Base-by-base conservation (phyloP, 2,113 vertebrate genomes). In the Scalopus aquaticus region DNA sequence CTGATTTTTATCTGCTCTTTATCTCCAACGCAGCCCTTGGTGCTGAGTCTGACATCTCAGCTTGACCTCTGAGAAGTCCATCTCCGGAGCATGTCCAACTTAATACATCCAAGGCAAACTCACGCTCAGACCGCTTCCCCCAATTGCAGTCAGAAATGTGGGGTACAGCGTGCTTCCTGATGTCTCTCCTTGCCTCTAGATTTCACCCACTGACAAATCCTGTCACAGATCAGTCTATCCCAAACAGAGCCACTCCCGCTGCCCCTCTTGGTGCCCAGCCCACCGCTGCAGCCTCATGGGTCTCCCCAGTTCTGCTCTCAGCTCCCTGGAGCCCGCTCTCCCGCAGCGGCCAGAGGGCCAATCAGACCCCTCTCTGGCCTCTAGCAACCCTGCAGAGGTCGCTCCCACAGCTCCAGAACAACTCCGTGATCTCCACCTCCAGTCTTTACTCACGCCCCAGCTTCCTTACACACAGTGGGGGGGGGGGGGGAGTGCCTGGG, bases 391-490 rank as follows among this genome's bases (percentile, higher is more conserved):
- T 22, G 42, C 69, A 44, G 84, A 54, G 54, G 77, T 37, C 51
- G 5, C 51, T 4, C 70, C 35, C 54, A 39, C 9, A 0, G 22
- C 28, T 30, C 24, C 3, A 44, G 42, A 30, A 39, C 20, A 28
- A 79, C 11, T 19, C 28, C 11, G 6, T 0, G 15, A 12, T 44
- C 90, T 49, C 9, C 16, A 39, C 19, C 28, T 20, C 35, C 22
- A 35, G 9, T 17, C 58, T 58, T 32, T 26, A 24, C 56, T 4
- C 13, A 24, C 0, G 3, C 13, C 62, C 67, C 0, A 6, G 62
- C 32, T 54, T 87, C n/a, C 42, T 37, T 5, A 10, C 3, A 13
- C 9, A 13, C 15, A 3, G 49, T 16, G 49, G 2, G 49, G 10
- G 44, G 10, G 44, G 6, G 44, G 6, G 44, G 49, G 2, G 6